Evolutionary conservation across 2,113 vertebrate species (phyloP).

Genomic region (Seriola rivoliana): DNA sequence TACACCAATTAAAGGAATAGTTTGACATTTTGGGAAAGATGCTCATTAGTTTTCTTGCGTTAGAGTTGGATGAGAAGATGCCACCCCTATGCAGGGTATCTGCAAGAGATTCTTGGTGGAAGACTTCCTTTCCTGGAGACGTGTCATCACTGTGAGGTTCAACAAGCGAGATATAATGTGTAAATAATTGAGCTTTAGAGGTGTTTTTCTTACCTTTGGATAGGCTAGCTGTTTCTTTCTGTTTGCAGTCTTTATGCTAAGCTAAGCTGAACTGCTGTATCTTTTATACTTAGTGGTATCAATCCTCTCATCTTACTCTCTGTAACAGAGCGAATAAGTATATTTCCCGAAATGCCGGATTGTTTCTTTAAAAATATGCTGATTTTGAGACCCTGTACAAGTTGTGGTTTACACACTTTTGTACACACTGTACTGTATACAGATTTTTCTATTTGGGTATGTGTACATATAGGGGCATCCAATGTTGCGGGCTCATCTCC

Average conservation of each 20-base stretch:
- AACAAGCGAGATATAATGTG: too few relatives aligned
- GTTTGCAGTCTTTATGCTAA: conserved; percentile 4
- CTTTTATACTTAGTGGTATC: not conserved
- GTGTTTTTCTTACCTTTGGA: not conserved
- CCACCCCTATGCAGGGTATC: not conserved
- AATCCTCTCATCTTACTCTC: not conserved
- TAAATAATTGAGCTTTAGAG: not conserved
- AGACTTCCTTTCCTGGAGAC: not conserved
- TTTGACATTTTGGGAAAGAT: conserved; percentile 35
- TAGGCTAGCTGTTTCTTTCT: not conserved
- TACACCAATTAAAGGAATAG: conserved; percentile 47
- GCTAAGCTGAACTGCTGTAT: conserved; percentile 2
- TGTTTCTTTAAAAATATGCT: conserved; percentile 50
- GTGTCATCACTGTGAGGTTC: not conserved
- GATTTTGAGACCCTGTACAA: conserved; percentile 73
- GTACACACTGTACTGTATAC: conserved; percentile 76
- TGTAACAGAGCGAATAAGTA: not conserved
- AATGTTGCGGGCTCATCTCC: conserved; percentile 27
- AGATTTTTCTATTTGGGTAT: conserved; percentile 59
- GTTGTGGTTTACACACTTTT: conserved; percentile 58
- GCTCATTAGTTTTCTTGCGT: not conserved
- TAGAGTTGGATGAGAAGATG: not conserved
- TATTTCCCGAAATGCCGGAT: conserved; percentile 18
- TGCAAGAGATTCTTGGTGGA: too few relatives aligned
- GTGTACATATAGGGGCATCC: conserved; percentile 54